Evolutionary conservation across 2,888 invertebrate species (phyloP), one percentile per base, ranked within the genome.

Genomic region (Acleris sparsana): DNA sequence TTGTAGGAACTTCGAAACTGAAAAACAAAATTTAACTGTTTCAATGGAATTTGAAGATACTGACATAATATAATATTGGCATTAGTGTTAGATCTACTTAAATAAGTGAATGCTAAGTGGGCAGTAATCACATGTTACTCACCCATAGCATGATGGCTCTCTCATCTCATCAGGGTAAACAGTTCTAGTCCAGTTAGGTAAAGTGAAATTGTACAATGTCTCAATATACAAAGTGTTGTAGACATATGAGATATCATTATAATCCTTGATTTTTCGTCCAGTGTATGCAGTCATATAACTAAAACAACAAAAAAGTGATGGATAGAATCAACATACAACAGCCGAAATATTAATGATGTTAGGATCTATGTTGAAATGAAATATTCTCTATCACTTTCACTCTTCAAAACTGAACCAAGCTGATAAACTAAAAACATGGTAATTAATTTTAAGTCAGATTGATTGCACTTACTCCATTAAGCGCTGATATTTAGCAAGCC

Each of bases 141-240:
- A 92, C 92, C 95, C 94, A 71, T 95, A 93, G 59, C 93, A 93
- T 0, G 96, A 93, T n/a, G 95, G 92, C 46, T 93, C 92, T 49
- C 85, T 82, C 88, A 97, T 85, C 76, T 94, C 93, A 3, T 94
- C 87, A 0, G 96, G 96, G 80, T 92, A 97, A 1, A 96, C 93
- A 22, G 87, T 85, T 48, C 91, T 81, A 0, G 96, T 95, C 96
- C 96, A 96, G 9, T 90, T 86, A 0, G 96, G 96, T 60, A 96
- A 79, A 0, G 93, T 89, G 51, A 89, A 89, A 70, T 96, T 96
- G 71, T 95, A 94, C 3, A 94, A 72, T 2, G 80, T 78, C 86
- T 97, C 97, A 64, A 97, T 96, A 51, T 86, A 93, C 4, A 97
- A 84, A 0, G 92, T 94, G 75, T 94, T 95, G 77, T 95, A 96